Evolutionary conservation across 2,797 vertebrate genomes (phyloP).

Genomic region (Cyprinella venusta): DNA sequence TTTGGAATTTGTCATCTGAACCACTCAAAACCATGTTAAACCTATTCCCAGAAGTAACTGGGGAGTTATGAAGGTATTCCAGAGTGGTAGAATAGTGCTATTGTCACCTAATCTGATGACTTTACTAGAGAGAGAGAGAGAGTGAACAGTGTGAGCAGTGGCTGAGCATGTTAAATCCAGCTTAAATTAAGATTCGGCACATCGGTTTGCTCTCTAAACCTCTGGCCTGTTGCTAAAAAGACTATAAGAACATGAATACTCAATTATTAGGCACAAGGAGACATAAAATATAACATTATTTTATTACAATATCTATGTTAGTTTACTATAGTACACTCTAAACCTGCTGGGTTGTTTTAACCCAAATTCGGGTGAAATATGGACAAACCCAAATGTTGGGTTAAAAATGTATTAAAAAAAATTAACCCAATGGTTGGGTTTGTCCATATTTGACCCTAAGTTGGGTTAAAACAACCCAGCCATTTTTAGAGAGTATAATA

Average conservation of each 20-base stretch:
- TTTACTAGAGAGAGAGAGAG: slow-evolving; percentile 64
- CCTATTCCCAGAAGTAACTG: slow-evolving; percentile 72
- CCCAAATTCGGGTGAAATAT: too few species aligned
- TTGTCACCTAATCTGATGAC: slow-evolving; percentile 80
- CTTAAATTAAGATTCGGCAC: slow-evolving; percentile 72
- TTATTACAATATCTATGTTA: not conserved
- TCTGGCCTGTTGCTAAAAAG: slow-evolving; percentile 65
- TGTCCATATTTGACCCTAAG: too few species aligned
- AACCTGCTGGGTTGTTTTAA: too few species aligned
- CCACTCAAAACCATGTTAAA: slow-evolving; percentile 76
- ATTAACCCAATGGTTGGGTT: too few species aligned
- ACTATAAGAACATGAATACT: slow-evolving; percentile 28
- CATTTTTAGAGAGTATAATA: too few species aligned
- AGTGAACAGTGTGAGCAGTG: slow-evolving; percentile 69
- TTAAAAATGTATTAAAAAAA: too few species aligned
- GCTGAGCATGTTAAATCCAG: slow-evolving; percentile 65
- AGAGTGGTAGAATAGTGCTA: slow-evolving; percentile 70
- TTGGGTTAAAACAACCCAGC: too few species aligned
- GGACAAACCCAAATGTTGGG: too few species aligned
- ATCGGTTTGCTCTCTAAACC: slow-evolving; percentile 63
- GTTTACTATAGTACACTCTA: not conserved
- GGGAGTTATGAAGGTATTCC: slow-evolving; percentile 72
- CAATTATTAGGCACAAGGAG: not conserved
- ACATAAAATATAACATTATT: not conserved
- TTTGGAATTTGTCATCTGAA: slow-evolving; percentile 67